Evolutionary conservation across 2,113 vertebrate genomes (phyloP), one percentile per base, ranked within the genome.

Genomic region (Chaetodon auriga): DNA sequence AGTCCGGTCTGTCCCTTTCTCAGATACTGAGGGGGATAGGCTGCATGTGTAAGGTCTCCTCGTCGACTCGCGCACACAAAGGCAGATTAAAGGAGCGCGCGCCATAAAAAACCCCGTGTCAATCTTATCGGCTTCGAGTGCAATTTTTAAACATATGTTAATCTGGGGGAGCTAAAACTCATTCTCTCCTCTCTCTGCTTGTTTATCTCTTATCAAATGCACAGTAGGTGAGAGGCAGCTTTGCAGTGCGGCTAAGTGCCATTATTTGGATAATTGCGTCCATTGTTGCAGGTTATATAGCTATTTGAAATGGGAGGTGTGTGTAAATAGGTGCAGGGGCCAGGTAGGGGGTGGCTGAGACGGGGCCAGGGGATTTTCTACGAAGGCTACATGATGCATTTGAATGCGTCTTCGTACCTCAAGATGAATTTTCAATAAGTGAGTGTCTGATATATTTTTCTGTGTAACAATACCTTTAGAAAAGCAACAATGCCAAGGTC

Each of bases 141-240:
- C 93, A 91, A 88, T 95, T 95, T 95, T 95, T 95, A 94, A 95
- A 94, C 94, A 91, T 95, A 95, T 95, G 95, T 95, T 95, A 95
- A 96, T 95, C 95, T 95, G 88, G 76, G 65, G 60, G 64, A 68
- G 91, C 86, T 84, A 92, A 92, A 94, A 94, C 88, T 93, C 90
- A 89, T 92, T 93, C 91, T 92, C 89, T 90, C 53, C 78, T 75
- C 81, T 84, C 81, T 77, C 74, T 91, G 82, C 87, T 92, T 93
- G 90, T 91, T 92, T 92, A 94, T 93, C 92, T 92, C 92, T 94
- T 93, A 94, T 95, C 94, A 83, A 93, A 93, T 65, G 91, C 90
- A 54, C 92, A 84, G 93, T 90, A 95, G 93, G 94, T 94, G 88
- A 93, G 94, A 90, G 93, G 86, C 87, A 85, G 89, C 93, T 93